Evolutionary conservation across 2,888 invertebrate genomes (phyloP), one percentile per base, ranked within the genome.

Genomic region (Eilema sororculum): DNA sequence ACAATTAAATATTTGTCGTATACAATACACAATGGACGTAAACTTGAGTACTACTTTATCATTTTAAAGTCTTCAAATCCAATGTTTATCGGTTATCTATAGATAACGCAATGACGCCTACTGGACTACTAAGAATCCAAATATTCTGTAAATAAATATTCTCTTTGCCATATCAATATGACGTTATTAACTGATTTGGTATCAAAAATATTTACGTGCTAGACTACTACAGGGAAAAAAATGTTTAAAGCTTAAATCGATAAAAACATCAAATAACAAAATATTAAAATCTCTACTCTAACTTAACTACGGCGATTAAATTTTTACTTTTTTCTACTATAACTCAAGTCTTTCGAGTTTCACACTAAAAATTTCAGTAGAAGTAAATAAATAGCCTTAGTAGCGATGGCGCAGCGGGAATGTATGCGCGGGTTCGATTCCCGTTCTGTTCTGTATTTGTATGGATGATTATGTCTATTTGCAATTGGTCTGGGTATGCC

Each of bases 11-110:
- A 4, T n/a, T 12, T 24, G 9, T 5, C 9, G 20, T 24, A 41
- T 65, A 57, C 56, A 56, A 60, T 41, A 66, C 57, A 66, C 61
- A 62, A 66, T 24, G 46, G 57, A 46, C 59, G 56, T 57, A 25
- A 56, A 37, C 58, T 62, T 28, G 25, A 22, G 37, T 65, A 71
- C 56, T 62, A 61, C 52, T 59, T 24, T 66, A 71, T 75, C 74
- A 41, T 58, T 58, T 90, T 87, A 90, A 92, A 86, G 89, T 86
- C 84, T 80, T 79, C 84, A 84, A 90, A 91, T 91, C 87, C 88
- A 77, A 79, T 73, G 68, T 78, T 76, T 87, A 86, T 86, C 89
- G 81, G 80, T 75, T 78, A 86, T 84, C 79, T 78, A 37, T 65
- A 78, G 89, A 89, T 89, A 89, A 92, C 89, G 80, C 77, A 81